phyloP scores from a whole-genome alignment of 2,888 invertebrate species.

The Siphlonurus alternatus region DNA sequence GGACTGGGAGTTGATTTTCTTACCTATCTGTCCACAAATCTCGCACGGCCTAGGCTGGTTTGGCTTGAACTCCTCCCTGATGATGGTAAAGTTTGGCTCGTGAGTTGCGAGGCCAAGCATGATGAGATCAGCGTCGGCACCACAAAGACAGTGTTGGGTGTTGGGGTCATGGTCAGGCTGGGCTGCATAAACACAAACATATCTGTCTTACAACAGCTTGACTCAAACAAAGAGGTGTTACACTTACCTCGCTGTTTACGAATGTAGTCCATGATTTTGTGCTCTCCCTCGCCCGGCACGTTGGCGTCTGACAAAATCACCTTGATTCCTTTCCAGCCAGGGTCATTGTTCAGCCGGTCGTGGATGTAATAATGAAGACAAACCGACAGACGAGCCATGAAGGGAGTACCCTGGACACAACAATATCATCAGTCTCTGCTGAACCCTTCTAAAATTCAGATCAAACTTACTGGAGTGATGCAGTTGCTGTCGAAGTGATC shows the following conservation, averaged over 20 bases:
- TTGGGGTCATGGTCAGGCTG: conserved; percentile 95
- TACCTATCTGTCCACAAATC: conserved; percentile 70
- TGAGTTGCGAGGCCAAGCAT: conserved; percentile 98
- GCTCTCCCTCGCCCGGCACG: conserved; percentile 95
- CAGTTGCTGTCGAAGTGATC: conserved; percentile 98
- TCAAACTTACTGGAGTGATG: conserved; percentile 64
- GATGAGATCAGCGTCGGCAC: conserved; percentile 95
- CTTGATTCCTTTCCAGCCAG: conserved; percentile 88
- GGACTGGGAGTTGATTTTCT: conserved; percentile 15
- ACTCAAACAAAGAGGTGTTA: background rate
- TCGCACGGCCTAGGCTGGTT: conserved; percentile 93
- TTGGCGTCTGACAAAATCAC: conserved; percentile 98
- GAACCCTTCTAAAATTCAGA: background rate
- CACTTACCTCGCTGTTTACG: conserved; percentile 68
- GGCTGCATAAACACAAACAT: conserved; percentile 30
- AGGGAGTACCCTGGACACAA: conserved; percentile 79
- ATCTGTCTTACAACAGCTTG: background rate
- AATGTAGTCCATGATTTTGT: conserved; percentile 99
- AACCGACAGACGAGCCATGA: conserved; percentile 74
- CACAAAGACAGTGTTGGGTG: conserved; percentile 93
- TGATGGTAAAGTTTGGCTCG: conserved; percentile 97
- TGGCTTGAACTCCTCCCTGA: conserved; percentile 95
- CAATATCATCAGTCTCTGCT: conserved; percentile 1
- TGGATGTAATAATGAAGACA: conserved; percentile 53
- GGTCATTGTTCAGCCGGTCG: conserved; percentile 76